Evolutionary conservation across 2,113 vertebrate genomes (phyloP).

Genomic region (Psilopsiagon aymara): DNA sequence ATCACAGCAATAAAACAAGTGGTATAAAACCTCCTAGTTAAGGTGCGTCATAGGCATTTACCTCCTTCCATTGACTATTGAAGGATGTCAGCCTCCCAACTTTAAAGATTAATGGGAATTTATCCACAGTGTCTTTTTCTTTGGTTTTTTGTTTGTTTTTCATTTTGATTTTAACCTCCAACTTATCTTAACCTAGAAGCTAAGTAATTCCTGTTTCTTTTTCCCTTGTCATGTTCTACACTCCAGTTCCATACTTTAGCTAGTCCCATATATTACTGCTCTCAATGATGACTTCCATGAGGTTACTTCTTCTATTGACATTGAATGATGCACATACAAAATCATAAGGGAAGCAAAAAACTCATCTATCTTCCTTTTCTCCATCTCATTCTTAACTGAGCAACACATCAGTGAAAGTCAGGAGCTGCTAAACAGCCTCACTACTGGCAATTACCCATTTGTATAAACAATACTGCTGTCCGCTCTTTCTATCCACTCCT

Average conservation of each 20-base stretch:
- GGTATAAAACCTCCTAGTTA: constrained; percentile 17
- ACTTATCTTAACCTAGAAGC: neutral
- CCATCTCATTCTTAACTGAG: neutral
- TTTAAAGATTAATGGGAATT: neutral
- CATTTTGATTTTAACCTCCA: neutral
- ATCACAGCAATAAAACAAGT: constrained; percentile 37
- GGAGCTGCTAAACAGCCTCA: neutral
- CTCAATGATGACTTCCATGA: neutral
- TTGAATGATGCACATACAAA: neutral
- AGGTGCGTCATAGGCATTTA: neutral
- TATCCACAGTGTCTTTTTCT: neutral
- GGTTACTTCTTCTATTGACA: neutral
- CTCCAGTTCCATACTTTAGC: neutral
- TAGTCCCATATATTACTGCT: neutral
- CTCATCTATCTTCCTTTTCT: neutral
- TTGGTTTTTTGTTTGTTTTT: fast-evolving
- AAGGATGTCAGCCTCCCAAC: neutral
- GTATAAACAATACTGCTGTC: neutral
- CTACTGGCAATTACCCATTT: neutral
- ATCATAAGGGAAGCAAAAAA: neutral
- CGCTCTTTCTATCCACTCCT: neutral
- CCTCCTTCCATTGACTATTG: neutral
- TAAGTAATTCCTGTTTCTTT: neutral
- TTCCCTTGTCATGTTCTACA: neutral
- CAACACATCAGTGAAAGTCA: neutral